Conservation (phyloP, 1,140 invertebrate species). For the Ceratoteleas bidentatus region DNA sequence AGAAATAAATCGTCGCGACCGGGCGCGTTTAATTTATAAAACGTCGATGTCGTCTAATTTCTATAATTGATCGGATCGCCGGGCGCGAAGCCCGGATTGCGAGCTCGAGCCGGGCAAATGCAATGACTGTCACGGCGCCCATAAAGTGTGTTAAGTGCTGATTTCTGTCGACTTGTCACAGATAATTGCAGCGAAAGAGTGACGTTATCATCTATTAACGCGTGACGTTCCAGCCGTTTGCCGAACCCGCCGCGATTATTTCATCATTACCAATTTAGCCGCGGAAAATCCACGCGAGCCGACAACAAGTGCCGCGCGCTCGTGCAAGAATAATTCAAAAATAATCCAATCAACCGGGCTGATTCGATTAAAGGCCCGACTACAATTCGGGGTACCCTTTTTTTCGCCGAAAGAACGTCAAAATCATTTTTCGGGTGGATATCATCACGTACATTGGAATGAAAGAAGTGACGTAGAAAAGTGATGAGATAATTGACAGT, state of each 20-base stretch:
- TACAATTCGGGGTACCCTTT: too few species aligned
- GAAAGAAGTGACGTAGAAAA: too few species aligned
- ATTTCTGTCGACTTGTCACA: conserved; percentile 66
- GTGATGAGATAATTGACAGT: too few species aligned
- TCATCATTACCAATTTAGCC: conserved; percentile 43
- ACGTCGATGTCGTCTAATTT: conserved; percentile 54
- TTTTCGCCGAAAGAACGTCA: background rate
- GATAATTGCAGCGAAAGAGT: conserved; percentile 62
- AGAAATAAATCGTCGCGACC: conserved; percentile 17
- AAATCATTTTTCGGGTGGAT: background rate
- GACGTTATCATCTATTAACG: conserved; percentile 63
- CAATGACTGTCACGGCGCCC: conserved; percentile 54
- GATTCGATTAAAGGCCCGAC: background rate
- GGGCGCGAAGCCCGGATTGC: conserved; percentile 5
- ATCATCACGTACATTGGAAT: too few species aligned
- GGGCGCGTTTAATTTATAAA: conserved; percentile 39
- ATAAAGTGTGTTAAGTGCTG: conserved; percentile 64
- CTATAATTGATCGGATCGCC: conserved; percentile 54
- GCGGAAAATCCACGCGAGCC: conserved; percentile 17
- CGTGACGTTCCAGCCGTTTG: conserved; percentile 46
- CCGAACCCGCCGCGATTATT: conserved; percentile 48
- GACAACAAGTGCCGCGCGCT: conserved; percentile 25
- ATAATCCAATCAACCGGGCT: background rate
- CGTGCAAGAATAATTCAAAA: conserved; percentile 20
- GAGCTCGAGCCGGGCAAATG: conserved; percentile 31